Evolutionary conservation across 2,888 invertebrate species (phyloP), one percentile per base, ranked within the genome.

Genomic region (Cynaeus angustus): DNA sequence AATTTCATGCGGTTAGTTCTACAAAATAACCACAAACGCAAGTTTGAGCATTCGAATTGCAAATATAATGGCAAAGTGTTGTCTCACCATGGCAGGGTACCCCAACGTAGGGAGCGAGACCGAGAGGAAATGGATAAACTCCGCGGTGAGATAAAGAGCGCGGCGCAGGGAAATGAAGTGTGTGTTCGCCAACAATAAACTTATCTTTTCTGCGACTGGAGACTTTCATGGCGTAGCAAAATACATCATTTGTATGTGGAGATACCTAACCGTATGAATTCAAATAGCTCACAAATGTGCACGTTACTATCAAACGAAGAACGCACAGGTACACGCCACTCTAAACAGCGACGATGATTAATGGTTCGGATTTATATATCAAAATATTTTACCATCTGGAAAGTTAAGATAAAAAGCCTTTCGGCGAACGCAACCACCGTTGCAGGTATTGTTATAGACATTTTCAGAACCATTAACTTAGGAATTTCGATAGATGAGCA

Each of bases 231-330:
- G 78, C 78, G 79, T 66, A 77, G 81, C 81, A 81, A 83, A 83
- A 83, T 83, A 83, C 82, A 83, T 84, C 83, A 83, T 84, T 84
- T 84, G 83, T 83, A 83, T 83, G 83, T 83, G 81, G 79, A 82
- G 81, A 83, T 82, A 82, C 81, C 80, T 80, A 80, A 81, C 79
- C 79, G 81, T 79, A 80, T 81, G 81, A 82, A 82, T 83, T 81
- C 81, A 79, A 81, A 82, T 81, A 79, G 80, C 73, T 76, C 77
- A 74, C 75, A 73, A 73, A 73, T 75, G 75, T 69, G 70, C 68
- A 45, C 66, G 45, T 21, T 21, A 21, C 21, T 21, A 21, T 21
- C 50, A 14, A 52, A 59, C 30, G 14, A 53, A 68, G 28, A 48
- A 62, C 75, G 76, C 75, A 75, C 75, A 75, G 73, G 75, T 75